Evolutionary conservation across 2,888 invertebrate genomes (phyloP).

Genomic region (Onthophagus sagittarius): DNA sequence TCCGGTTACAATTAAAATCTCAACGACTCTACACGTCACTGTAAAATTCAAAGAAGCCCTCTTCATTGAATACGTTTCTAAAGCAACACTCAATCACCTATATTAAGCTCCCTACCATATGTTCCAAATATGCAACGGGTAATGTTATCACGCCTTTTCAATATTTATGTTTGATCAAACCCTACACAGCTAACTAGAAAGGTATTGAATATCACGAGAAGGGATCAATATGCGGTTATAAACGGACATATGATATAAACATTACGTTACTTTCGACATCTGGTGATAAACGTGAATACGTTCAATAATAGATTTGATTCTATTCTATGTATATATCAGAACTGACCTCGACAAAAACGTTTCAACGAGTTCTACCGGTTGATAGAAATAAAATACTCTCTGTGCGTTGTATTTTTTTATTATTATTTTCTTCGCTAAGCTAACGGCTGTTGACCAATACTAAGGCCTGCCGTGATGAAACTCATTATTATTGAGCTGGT

Average conservation of each 20-base stretch:
- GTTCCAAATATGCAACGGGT: background rate
- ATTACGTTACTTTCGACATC: background rate
- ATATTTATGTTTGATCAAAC: background rate
- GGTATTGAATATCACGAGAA: background rate
- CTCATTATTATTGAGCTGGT: slow-evolving; percentile 12
- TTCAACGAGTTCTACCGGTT: background rate
- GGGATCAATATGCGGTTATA: background rate
- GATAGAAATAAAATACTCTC: background rate
- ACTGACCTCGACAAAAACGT: background rate
- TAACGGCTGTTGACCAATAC: background rate
- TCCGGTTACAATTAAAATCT: background rate
- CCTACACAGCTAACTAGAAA: background rate
- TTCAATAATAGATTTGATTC: background rate
- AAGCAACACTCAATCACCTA: background rate
- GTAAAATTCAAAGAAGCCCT: background rate
- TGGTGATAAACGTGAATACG: background rate
- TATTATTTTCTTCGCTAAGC: background rate
- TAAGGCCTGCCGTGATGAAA: slow-evolving; percentile 1
- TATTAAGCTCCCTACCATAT: background rate
- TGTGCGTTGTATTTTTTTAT: background rate
- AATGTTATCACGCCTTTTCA: background rate
- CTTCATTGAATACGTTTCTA: background rate
- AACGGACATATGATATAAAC: too few species aligned
- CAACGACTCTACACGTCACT: background rate
- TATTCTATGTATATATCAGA: background rate